phyloP scores from a whole-genome alignment of 1,140 invertebrate genomes.

The Drosophila tsacasi region DNA sequence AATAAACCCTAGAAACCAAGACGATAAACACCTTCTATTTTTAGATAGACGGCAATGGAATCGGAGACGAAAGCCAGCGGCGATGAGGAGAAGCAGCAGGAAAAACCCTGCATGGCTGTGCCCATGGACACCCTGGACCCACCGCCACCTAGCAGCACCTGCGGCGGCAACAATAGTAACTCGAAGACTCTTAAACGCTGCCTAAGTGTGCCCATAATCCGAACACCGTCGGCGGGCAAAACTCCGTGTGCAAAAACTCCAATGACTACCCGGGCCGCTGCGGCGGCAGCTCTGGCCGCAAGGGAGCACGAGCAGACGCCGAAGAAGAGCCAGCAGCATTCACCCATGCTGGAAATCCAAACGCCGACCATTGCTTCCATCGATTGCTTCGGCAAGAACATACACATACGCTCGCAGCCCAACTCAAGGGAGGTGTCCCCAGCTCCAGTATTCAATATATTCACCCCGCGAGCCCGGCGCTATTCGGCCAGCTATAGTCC shows the following conservation, averaged over 20 bases:
- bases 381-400: constrained; percentile 67
- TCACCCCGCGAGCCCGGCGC: constrained; percentile 89
- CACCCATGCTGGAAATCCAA: constrained; percentile 28
- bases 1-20: constrained; percentile 30
- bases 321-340: constrained; percentile 53
- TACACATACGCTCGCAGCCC: constrained; percentile 76
- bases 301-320: constrained; percentile 70
- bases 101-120: constrained; percentile 9
- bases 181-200: constrained; percentile 90
- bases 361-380: constrained; percentile 38
- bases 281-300: constrained; percentile 81
- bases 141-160: constrained; percentile 80
- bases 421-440: constrained; percentile 78
- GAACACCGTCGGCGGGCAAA: constrained; percentile 75
- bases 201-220: constrained; percentile 94
- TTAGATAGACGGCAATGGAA: constrained; percentile 60
- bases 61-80: constrained; percentile 55
- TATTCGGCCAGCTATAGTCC: constrained; percentile 94
- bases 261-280: constrained; percentile 84
- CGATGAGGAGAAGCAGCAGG: constrained; percentile 37
- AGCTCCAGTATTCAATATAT: constrained; percentile 87
- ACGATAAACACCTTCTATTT: constrained; percentile 35
- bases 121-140: constrained; percentile 73
- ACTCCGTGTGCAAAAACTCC: constrained; percentile 40
- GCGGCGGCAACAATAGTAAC: constrained; percentile 51